These are phyloP conservation scores for Glareola pratincola DNA, from an alignment of 2,113 vertebrate species.

Conservation along the genomic window DNA sequence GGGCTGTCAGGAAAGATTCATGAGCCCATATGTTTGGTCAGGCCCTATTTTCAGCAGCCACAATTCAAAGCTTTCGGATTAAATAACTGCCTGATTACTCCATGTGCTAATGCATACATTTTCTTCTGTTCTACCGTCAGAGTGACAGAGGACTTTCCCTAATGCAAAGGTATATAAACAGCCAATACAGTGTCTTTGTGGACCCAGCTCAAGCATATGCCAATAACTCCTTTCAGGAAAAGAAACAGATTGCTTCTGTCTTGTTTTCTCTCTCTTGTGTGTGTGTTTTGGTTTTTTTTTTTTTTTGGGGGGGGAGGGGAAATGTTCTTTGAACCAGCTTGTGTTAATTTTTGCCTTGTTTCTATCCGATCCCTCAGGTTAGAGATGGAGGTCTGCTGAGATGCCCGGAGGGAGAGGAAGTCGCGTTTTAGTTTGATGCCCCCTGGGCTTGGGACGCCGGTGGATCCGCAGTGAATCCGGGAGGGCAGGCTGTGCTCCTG, in stretches of 20 bases:
- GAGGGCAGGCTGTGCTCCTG: neutral
- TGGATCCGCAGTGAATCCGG: neutral
- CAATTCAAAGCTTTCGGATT: neutral
- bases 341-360: neutral
- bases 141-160: neutral
- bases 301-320: fast-evolving
- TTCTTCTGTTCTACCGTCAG: neutral
- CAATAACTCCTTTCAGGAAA: neutral
- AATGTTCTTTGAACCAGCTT: neutral
- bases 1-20: slow-evolving; percentile 6
- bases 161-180: neutral
- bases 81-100: neutral
- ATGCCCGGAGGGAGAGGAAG: neutral
- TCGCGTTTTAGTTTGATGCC: no score
- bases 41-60: neutral
- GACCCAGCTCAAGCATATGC: neutral
- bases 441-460: fast-evolving
- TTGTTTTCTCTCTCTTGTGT: neutral
- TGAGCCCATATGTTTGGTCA: neutral
- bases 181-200: neutral
- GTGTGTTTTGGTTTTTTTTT: no score
- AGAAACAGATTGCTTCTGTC: neutral
- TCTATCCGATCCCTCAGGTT: neutral
- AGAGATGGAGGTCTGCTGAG: neutral
- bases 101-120: neutral